Conservation (phyloP, 2,113 vertebrate genomes). For the Apteryx mantelli region DNA sequence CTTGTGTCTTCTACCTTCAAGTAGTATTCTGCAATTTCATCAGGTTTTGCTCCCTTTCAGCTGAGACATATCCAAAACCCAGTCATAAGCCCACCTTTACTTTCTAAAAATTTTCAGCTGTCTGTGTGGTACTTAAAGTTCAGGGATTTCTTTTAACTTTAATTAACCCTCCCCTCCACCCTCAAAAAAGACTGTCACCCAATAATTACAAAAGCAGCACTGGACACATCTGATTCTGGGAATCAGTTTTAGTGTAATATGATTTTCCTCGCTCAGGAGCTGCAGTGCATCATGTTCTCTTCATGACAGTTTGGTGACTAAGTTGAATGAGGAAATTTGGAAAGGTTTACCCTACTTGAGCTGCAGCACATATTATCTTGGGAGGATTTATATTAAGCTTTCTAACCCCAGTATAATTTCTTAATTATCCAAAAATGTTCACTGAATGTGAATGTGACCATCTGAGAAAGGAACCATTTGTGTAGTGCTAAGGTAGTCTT, state of each 20-base stretch:
- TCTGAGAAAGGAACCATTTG: neutral
- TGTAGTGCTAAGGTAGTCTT: neutral
- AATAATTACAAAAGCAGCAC: neutral
- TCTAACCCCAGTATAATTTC: neutral
- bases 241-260: neutral
- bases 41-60: neutral
- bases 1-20: neutral
- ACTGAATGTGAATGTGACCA: neutral
- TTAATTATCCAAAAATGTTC: neutral
- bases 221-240: neutral
- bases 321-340: neutral
- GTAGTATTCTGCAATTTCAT: neutral
- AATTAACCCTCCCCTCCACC: no score
- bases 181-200: no score
- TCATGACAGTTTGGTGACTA: neutral
- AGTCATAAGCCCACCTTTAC: neutral
- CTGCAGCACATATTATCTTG: neutral
- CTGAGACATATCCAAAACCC: neutral
- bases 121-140: neutral
- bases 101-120: neutral
- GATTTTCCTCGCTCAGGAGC: neutral
- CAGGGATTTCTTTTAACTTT: neutral
- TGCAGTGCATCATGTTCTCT: neutral
- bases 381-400: neutral
- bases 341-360: neutral